These are phyloP conservation scores for Microtus montanus DNA, from an alignment of 2,113 vertebrate species.

Conservation along the genomic window DNA sequence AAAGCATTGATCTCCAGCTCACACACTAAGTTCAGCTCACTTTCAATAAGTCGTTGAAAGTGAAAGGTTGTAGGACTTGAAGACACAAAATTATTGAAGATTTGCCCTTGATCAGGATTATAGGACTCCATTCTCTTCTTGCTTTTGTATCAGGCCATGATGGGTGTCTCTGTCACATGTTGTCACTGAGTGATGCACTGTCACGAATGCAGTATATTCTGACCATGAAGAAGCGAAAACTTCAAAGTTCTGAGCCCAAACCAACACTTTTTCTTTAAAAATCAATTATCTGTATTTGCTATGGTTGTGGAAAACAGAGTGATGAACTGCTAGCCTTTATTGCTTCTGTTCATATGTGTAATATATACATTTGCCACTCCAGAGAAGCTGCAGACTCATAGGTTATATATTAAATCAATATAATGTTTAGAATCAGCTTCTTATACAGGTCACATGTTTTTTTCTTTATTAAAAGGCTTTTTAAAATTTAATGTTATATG, in stretches of 20 bases:
- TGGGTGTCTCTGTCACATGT: too few relatives aligned
- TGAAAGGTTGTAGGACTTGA: background rate
- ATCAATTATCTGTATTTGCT: background rate
- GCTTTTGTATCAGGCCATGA: background rate
- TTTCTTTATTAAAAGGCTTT: background rate
- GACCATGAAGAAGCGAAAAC: background rate
- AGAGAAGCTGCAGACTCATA: background rate
- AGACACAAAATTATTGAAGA: fast-evolving
- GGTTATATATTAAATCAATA: background rate
- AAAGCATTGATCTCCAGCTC: fast-evolving
- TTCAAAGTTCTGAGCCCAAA: background rate
- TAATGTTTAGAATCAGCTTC: background rate
- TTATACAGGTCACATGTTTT: background rate
- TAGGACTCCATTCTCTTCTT: background rate
- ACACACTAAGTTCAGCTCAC: background rate
- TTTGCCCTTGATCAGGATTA: background rate
- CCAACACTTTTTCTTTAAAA: background rate
- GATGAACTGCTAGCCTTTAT: background rate
- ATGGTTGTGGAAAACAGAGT: background rate
- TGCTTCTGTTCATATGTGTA: background rate
- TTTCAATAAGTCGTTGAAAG: too few relatives aligned
- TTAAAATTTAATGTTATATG: background rate
- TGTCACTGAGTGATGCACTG: too few relatives aligned
- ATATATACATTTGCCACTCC: background rate
- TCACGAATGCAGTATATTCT: fast-evolving